Conservation (phyloP, 2,888 invertebrate species). For the Volucella inflata region DNA sequence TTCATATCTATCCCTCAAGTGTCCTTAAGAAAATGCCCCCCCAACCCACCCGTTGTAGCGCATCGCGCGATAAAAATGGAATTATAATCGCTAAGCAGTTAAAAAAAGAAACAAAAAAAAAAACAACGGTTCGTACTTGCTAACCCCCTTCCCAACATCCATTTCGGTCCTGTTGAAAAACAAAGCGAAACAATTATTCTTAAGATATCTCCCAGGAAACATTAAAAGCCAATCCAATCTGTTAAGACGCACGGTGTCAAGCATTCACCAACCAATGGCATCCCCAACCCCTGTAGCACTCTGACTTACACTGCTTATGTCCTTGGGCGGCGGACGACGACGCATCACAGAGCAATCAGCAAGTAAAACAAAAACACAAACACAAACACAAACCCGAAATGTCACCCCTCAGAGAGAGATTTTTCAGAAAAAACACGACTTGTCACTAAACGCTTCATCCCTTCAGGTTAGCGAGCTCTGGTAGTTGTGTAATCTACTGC, state of each 20-base stretch:
- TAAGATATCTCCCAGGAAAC: conserved; percentile 84
- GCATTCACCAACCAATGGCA: conserved; percentile 53
- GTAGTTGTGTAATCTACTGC: conserved; percentile 18
- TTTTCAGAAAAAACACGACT: conserved; percentile 49
- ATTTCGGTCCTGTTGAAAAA: conserved; percentile 2
- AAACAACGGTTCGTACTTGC: not conserved
- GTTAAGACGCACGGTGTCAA: conserved; percentile 81
- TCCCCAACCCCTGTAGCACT: conserved; percentile 32
- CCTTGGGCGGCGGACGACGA: conserved; percentile 63
- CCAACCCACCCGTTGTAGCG: not conserved
- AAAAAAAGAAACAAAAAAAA: conserved; percentile 41
- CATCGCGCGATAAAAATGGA: conserved; percentile 69
- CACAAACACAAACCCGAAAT: conserved; percentile 81
- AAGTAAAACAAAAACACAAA: conserved; percentile 73
- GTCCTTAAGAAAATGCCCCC: conserved; percentile 32
- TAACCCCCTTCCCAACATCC: conserved; percentile 1
- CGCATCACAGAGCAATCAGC: conserved; percentile 71
- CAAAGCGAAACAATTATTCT: conserved; percentile 83
- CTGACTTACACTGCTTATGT: conserved; percentile 26
- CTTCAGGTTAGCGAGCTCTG: conserved; percentile 51
- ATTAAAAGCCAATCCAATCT: conserved; percentile 84
- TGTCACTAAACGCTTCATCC: conserved; percentile 73
- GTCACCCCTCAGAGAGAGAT: conserved; percentile 80
- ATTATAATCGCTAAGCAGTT: conserved; percentile 75
- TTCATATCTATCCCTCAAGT: conserved; percentile 58